A percentile compares a stretch with the other conserved stretches of the same genome.
Evolutionary conservation across 1,140 invertebrate genomes (phyloP).

Genomic region (Mesaphorura yosii): DNA sequence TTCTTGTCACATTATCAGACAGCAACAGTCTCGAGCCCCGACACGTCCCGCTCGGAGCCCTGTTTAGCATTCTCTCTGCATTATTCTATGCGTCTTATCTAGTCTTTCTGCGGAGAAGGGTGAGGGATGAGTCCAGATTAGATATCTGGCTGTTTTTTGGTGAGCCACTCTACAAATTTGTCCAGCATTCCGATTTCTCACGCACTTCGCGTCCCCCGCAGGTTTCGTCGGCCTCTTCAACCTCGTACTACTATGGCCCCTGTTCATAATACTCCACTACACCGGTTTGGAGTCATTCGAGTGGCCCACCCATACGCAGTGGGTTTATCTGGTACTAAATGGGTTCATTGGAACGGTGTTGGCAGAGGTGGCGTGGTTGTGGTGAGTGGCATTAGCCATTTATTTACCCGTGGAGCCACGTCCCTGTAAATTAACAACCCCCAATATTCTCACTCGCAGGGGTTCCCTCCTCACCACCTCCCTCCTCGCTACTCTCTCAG

Average conservation of each 20-base stretch:
- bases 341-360: slow-evolving; percentile 77
- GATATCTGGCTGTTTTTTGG: slow-evolving; percentile 85
- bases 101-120: slow-evolving; percentile 65
- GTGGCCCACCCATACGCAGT: slow-evolving; percentile 65
- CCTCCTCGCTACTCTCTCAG: slow-evolving; percentile 65
- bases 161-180: slow-evolving; percentile 35
- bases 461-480: slow-evolving; percentile 81
- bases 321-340: slow-evolving; percentile 64
- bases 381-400: slow-evolving; percentile 49
- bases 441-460: slow-evolving; percentile 42
- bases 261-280: slow-evolving; percentile 72
- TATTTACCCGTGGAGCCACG: background rate
- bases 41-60: slow-evolving; percentile 52
- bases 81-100: slow-evolving; percentile 74
- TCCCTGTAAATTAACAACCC: background rate
- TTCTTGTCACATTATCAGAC: slow-evolving; percentile 59
- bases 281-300: slow-evolving; percentile 62
- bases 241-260: slow-evolving; percentile 67
- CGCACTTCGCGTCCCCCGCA: slow-evolving; percentile 38
- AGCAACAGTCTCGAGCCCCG: slow-evolving; percentile 44
- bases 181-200: slow-evolving; percentile 1
- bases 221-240: slow-evolving; percentile 80
- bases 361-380: slow-evolving; percentile 75
- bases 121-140: slow-evolving; percentile 74
- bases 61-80: slow-evolving; percentile 64